Conservation (phyloP, 2,888 invertebrate species). For the Pantelozetes paolii region DNA sequence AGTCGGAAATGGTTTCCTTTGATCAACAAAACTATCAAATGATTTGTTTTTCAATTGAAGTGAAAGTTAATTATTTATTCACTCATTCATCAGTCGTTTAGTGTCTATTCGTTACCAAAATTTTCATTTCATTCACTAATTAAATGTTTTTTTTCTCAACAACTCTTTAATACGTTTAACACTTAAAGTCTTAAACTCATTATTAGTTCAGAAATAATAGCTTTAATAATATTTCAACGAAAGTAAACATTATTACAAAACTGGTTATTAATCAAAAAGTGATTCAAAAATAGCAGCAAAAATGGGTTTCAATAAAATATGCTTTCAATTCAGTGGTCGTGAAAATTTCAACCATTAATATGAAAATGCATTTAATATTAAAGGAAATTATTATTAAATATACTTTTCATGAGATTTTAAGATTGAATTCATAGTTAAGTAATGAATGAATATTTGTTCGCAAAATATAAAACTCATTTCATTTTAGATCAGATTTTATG, state of each 20-base stretch:
- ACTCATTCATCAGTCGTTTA: background rate
- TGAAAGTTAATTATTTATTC: background rate
- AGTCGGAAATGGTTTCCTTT: background rate
- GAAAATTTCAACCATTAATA: background rate
- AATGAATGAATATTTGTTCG: too few relatives aligned
- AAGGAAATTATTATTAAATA: too few relatives aligned
- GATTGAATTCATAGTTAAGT: too few relatives aligned
- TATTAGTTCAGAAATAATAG: background rate
- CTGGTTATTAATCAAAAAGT: background rate
- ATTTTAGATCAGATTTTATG: too few relatives aligned
- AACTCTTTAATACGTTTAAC: background rate
- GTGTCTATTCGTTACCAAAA: background rate
- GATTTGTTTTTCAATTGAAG: background rate
- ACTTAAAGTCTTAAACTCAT: background rate
- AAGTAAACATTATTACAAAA: slow-evolving; percentile 10
- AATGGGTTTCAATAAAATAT: background rate
- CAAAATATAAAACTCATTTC: too few relatives aligned
- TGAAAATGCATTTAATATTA: too few relatives aligned
- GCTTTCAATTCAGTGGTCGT: background rate
- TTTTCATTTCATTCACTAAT: background rate
- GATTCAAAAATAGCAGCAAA: background rate
- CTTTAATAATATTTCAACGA: background rate
- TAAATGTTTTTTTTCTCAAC: slow-evolving; percentile 13
- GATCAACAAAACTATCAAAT: background rate
- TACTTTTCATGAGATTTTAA: too few relatives aligned